A percentile compares a stretch with the other conserved stretches of the same genome.
Conservation (phyloP, 2,113 vertebrate species). For the Myrmecophaga tridactyla region DNA sequence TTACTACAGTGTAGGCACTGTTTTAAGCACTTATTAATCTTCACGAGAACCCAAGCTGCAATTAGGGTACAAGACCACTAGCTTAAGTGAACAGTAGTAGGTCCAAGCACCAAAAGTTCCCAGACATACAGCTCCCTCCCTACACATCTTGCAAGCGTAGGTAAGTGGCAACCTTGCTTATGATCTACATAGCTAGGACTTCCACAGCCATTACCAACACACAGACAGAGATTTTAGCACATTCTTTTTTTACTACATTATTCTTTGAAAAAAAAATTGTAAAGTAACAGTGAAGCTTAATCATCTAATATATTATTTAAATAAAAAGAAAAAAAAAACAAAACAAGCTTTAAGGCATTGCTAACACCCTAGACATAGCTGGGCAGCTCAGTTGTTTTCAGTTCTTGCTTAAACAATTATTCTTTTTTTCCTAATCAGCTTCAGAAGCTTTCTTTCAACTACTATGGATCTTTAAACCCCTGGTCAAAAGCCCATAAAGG, state of each 20-base stretch:
- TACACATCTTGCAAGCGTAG: neutral
- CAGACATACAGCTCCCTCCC: neutral
- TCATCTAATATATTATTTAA: constrained; percentile 2
- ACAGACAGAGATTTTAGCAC: neutral
- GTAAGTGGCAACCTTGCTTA: neutral
- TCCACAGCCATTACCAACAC: neutral
- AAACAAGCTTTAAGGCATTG: neutral
- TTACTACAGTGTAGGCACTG: neutral
- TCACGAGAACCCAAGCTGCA: neutral
- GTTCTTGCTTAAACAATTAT: neutral
- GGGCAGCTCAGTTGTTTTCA: neutral
- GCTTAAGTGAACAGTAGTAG: neutral
- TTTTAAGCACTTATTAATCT: neutral
- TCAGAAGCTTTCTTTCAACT: neutral
- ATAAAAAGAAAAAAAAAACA: constrained; percentile 1
- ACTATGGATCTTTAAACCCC: neutral
- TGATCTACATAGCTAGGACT: neutral
- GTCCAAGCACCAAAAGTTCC: neutral
- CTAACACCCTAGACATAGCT: neutral
- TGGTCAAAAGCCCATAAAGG: neutral
- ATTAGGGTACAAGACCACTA: neutral
- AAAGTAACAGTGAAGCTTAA: neutral
- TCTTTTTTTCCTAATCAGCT: neutral
- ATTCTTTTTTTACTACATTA: neutral
- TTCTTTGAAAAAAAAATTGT: constrained; percentile 25